phyloP scores from a whole-genome alignment of 2,797 vertebrate species.

The Sphaeramia orbicularis region DNA sequence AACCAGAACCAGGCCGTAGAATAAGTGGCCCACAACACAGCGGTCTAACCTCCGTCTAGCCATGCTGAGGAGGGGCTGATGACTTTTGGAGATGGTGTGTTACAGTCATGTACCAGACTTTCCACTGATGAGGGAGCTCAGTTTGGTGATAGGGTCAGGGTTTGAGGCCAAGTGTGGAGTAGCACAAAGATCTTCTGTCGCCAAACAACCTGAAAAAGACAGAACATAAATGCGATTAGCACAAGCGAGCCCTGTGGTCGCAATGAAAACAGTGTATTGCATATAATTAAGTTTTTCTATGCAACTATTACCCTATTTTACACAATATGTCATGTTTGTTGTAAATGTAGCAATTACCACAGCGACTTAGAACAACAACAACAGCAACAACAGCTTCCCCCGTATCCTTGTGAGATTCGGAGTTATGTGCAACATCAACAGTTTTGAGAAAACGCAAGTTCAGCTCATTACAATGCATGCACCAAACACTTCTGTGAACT shows the following conservation, averaged over 20 bases:
- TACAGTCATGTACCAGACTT: conserved; percentile 80
- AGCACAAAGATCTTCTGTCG: conserved; percentile 53
- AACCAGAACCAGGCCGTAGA: conserved; percentile 84
- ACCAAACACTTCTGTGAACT: conserved; percentile 64
- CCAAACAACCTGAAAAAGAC: conserved; percentile 81
- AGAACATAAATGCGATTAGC: conserved; percentile 41
- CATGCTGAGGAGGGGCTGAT: conserved; percentile 83
- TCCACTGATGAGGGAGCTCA: conserved; percentile 53
- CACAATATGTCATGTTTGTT: conserved; percentile 24
- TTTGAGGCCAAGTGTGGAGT: conserved; percentile 45
- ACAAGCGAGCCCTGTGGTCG: not conserved
- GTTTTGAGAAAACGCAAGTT: conserved; percentile 72
- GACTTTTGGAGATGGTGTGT: conserved; percentile 68
- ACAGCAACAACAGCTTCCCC: conserved; percentile 15
- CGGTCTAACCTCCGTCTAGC: conserved; percentile 78
- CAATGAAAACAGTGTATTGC: not conserved
- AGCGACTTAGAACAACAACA: conserved; percentile 54
- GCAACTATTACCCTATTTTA: too few relatives aligned
- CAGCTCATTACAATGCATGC: conserved; percentile 74
- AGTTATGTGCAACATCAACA: conserved; percentile 70
- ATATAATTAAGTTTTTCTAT: not conserved
- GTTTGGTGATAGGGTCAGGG: conserved; percentile 59
- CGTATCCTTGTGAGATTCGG: conserved; percentile 47
- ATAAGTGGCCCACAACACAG: conserved; percentile 73
- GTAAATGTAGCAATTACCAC: conserved; percentile 45